Evolutionary conservation across 2,888 invertebrate species (phyloP).

Genomic region (Gymnoscelis rufifasciata): DNA sequence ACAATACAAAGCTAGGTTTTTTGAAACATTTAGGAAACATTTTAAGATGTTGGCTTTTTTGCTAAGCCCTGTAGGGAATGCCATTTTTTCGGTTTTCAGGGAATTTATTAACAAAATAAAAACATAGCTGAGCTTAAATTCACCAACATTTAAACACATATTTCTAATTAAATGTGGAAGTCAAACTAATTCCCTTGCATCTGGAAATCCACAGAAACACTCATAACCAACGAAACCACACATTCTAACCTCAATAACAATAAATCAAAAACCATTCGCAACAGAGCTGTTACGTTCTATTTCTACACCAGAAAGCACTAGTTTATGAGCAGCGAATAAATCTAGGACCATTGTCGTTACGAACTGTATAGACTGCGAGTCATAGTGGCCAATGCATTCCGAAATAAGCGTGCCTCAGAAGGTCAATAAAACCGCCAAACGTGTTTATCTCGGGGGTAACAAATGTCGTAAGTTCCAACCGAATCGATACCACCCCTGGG

Average conservation of each 20-base stretch:
- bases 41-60: no score
- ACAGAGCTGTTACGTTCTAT: background rate
- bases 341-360: background rate
- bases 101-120: no score
- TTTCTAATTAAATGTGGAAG: no score
- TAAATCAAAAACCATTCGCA: background rate
- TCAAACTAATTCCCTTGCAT: no score
- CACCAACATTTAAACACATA: no score
- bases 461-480: constrained; percentile 33
- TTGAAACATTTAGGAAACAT: no score
- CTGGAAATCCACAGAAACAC: background rate
- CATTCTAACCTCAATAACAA: background rate
- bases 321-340: constrained; percentile 7
- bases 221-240: background rate
- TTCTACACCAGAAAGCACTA: constrained; percentile 4
- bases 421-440: constrained; percentile 25
- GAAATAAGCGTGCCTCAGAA: constrained; percentile 22
- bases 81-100: no score
- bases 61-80: no score
- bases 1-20: no score
- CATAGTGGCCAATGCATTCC: constrained; percentile 14
- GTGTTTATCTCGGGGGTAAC: constrained; percentile 31
- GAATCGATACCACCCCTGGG: constrained; percentile 48
- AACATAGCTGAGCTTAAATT: no score
- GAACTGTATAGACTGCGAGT: no score